phyloP scores from a whole-genome alignment of 2,888 invertebrate species.

The Ectropis crepuscularia region DNA sequence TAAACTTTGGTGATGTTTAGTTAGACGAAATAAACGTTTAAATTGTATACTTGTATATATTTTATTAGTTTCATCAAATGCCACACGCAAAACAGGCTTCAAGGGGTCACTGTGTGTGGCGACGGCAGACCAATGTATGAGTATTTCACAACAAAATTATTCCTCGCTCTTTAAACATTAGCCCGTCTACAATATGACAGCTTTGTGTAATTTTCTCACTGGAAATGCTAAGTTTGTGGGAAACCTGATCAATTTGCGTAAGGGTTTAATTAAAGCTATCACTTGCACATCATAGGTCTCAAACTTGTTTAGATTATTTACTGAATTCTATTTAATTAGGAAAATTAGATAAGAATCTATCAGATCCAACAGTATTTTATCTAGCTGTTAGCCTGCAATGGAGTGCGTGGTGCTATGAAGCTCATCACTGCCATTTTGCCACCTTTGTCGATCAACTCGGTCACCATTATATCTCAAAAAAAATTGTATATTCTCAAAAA shows the following conservation, averaged over 20 bases:
- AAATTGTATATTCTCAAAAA: too few species aligned
- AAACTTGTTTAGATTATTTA: conserved; percentile 3
- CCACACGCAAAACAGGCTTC: conserved; percentile 69
- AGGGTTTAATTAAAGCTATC: conserved; percentile 42
- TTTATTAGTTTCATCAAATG: conserved; percentile 68
- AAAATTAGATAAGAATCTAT: too few species aligned
- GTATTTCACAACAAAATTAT: conserved; percentile 59
- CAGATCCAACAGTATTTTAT: neutral
- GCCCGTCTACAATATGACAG: conserved; percentile 45
- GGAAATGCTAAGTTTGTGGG: conserved; percentile 26
- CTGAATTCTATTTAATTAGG: neutral
- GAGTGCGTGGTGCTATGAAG: too few species aligned
- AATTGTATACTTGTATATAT: conserved; percentile 40
- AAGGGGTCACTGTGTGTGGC: conserved; percentile 60
- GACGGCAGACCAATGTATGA: conserved; percentile 37
- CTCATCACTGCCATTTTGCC: too few species aligned
- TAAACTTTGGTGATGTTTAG: conserved; percentile 15
- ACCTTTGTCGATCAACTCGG: too few species aligned
- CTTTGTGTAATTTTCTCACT: conserved; percentile 45
- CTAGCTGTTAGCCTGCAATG: neutral
- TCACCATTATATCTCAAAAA: too few species aligned
- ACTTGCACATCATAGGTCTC: conserved; percentile 15
- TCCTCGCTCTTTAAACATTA: conserved; percentile 49
- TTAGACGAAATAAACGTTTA: conserved; percentile 31
- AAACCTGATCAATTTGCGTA: conserved; percentile 47